Conservation (phyloP, 2,888 invertebrate genomes). For the Sphaerophoria rueppellii region DNA sequence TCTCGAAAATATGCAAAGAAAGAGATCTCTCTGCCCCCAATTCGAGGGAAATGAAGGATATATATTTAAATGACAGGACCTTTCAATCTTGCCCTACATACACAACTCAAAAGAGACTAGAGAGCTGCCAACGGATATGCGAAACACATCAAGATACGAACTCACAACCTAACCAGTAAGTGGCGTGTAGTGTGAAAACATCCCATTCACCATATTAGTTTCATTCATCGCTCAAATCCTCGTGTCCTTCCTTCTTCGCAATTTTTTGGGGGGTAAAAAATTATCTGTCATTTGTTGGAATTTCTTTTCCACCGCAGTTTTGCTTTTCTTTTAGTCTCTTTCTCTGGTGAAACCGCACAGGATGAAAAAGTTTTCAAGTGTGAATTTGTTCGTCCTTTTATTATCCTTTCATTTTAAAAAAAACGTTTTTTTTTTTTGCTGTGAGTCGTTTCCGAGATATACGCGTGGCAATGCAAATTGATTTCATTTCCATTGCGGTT, state of each 20-base stretch:
- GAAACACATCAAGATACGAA: slow-evolving; percentile 31
- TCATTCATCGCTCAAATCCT: slow-evolving; percentile 47
- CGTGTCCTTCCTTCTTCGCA: background rate
- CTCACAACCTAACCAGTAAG: slow-evolving; percentile 31
- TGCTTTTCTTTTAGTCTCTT: slow-evolving; percentile 7
- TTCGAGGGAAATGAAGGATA: slow-evolving; percentile 72
- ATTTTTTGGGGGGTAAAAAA: slow-evolving; percentile 25
- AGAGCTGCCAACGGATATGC: slow-evolving; percentile 4
- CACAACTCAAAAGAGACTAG: background rate
- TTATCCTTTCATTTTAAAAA: slow-evolving; percentile 49
- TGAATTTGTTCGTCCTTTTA: slow-evolving; percentile 67
- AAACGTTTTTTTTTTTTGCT: background rate
- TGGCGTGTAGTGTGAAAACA: slow-evolving; percentile 69
- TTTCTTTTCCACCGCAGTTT: slow-evolving; percentile 57
- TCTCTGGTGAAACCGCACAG: background rate
- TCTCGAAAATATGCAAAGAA: slow-evolving; percentile 50
- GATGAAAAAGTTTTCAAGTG: slow-evolving; percentile 45
- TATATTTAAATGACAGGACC: slow-evolving; percentile 74
- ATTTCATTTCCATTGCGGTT: slow-evolving; percentile 67
- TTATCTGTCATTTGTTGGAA: slow-evolving; percentile 70
- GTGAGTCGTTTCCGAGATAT: slow-evolving; percentile 5
- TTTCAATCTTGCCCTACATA: slow-evolving; percentile 66
- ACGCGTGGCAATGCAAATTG: slow-evolving; percentile 70
- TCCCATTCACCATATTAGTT: slow-evolving; percentile 69
- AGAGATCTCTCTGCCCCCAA: slow-evolving; percentile 63